phyloP scores from a whole-genome alignment of 2,888 invertebrate species.

The Ennomos erosarius region DNA sequence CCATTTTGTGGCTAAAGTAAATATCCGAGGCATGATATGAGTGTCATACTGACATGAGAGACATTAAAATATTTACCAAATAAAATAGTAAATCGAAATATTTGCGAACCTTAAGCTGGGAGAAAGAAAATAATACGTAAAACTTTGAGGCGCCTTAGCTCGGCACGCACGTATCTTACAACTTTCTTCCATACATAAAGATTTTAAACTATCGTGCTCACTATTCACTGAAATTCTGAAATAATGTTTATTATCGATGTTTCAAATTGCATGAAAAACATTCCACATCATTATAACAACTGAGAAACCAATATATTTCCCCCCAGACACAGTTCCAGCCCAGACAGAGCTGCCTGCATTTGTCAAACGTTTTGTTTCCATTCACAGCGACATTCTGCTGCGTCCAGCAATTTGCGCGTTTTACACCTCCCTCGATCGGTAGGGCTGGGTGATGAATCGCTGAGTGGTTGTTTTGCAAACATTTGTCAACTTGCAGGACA shows the following conservation, averaged over 20 bases:
- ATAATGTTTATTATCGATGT: too few relatives aligned
- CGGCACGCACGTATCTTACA: too few relatives aligned
- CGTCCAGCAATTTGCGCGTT: constrained; percentile 8
- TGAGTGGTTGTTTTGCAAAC: constrained; percentile 2
- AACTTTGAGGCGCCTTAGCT: too few relatives aligned
- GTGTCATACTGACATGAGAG: background rate
- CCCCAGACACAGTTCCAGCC: background rate
- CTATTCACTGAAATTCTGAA: too few relatives aligned
- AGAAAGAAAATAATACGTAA: too few relatives aligned
- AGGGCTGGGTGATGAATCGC: constrained; percentile 15
- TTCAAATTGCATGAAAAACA: too few relatives aligned
- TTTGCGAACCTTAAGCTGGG: too few relatives aligned
- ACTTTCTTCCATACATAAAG: too few relatives aligned
- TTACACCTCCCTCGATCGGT: constrained; percentile 8
- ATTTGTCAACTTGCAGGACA: constrained; percentile 14
- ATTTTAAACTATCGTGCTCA: too few relatives aligned
- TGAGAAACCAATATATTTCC: too few relatives aligned
- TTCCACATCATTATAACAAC: too few relatives aligned
- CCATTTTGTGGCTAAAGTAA: background rate
- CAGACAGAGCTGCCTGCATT: constrained; percentile 1
- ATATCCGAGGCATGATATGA: background rate
- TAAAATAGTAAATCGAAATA: too few relatives aligned
- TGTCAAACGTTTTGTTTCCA: constrained; percentile 12
- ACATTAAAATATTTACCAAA: background rate
- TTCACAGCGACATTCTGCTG: constrained; percentile 3